These are phyloP conservation scores for Megalurothrips usitatus DNA, from an alignment of 2,888 invertebrate species.

Conservation along the genomic window DNA sequence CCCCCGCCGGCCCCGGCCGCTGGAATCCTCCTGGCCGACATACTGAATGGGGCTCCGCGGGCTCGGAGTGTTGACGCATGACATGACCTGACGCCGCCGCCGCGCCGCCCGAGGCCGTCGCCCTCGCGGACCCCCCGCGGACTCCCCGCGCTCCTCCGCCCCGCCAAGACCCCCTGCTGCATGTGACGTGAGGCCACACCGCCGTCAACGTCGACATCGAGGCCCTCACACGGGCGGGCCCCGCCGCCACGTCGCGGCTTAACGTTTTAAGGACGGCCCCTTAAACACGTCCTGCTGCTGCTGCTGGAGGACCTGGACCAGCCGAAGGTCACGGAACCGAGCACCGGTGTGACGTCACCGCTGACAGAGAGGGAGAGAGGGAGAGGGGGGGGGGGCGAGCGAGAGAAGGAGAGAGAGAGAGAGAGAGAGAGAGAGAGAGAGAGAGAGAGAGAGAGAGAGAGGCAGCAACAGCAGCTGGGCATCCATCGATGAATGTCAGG, in stretches of 20 bases:
- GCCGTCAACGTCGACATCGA: neutral
- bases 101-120: conserved; percentile 40
- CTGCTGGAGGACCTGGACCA: neutral
- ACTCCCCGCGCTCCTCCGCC: conserved; percentile 40
- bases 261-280: too few species aligned
- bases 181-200: neutral
- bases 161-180: conserved; percentile 34
- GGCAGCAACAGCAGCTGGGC: neutral
- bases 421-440: neutral
- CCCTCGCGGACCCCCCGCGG: conserved; percentile 37
- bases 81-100: too few species aligned
- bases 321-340: neutral
- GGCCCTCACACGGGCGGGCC: neutral
- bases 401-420: neutral
- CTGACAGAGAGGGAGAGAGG: neutral
- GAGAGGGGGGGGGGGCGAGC: neutral
- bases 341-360: neutral
- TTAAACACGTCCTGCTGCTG: too few species aligned
- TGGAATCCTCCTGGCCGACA: too few species aligned
- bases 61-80: too few species aligned
- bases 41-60: too few species aligned
- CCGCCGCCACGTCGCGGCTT: neutral
- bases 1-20: too few species aligned
- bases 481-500: neutral
- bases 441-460: neutral